Evolutionary conservation across 1,140 invertebrate genomes (phyloP).

Genomic region (Plectrocnemia conspersa): DNA sequence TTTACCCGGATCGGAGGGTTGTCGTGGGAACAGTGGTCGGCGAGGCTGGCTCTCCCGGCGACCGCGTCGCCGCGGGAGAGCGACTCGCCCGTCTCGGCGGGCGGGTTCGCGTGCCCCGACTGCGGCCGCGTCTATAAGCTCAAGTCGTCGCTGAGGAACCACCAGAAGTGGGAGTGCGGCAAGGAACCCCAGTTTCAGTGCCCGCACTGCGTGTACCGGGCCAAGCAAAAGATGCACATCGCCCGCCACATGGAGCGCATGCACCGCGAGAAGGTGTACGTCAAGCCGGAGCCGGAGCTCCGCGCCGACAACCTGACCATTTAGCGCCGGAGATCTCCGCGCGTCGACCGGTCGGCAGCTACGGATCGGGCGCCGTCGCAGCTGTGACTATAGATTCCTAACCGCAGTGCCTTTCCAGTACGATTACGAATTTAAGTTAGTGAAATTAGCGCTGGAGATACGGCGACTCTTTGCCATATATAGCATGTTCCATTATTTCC

Average conservation of each 20-base stretch:
- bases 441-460: too few relatives aligned
- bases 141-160: conserved; percentile 77
- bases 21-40: conserved; percentile 63
- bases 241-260: conserved; percentile 80
- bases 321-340: too few relatives aligned
- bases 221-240: conserved; percentile 82
- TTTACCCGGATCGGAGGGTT: conserved; percentile 61
- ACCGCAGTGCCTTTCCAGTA: too few relatives aligned
- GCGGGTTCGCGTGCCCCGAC: conserved; percentile 69
- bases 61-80: conserved; percentile 47
- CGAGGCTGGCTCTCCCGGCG: conserved; percentile 54
- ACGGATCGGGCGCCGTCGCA: too few relatives aligned
- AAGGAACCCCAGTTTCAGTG: conserved; percentile 80
- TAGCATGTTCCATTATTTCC: too few relatives aligned
- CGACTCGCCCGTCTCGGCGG: conserved; percentile 42
- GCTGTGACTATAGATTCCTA: too few relatives aligned
- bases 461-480: too few relatives aligned
- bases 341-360: too few relatives aligned
- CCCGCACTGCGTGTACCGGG: conserved; percentile 74
- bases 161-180: conserved; percentile 84
- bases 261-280: conserved; percentile 70
- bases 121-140: conserved; percentile 79
- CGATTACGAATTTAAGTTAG: too few relatives aligned
- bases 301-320: conserved; percentile 51
- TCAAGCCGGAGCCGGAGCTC: conserved; percentile 47